These are phyloP conservation scores for Notocelia uddmanniana DNA, from an alignment of 2,888 invertebrate genomes.

Conservation along the genomic window DNA sequence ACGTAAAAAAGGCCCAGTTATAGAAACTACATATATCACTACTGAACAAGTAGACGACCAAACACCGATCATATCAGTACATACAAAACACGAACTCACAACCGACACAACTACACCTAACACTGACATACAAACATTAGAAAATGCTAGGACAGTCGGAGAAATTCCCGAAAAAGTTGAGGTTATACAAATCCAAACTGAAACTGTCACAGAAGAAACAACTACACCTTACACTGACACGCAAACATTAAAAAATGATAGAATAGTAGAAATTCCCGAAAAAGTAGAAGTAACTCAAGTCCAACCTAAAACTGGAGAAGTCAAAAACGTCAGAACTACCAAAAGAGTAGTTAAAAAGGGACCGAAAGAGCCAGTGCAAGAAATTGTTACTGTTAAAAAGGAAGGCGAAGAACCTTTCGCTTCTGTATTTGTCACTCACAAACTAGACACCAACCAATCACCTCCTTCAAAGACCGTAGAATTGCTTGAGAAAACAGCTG, in stretches of 20 bases:
- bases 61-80: no score
- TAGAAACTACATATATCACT: no score
- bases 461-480: constrained; percentile 60
- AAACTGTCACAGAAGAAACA: no score
- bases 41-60: no score
- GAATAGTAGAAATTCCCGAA: constrained; percentile 52
- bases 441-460: background rate
- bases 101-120: no score
- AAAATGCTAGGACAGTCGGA: no score
- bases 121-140: no score
- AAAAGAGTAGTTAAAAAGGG: constrained; percentile 48
- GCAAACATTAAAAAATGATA: constrained; percentile 52
- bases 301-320: constrained; percentile 51
- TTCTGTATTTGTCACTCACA: background rate
- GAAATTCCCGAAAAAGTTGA: background rate
- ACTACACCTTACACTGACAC: constrained; percentile 54
- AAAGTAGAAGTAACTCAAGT: constrained; percentile 51
- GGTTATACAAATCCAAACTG: background rate
- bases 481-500: constrained; percentile 53
- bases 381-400: constrained; percentile 57
- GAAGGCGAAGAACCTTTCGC: constrained; percentile 55
- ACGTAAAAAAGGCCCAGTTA: no score
- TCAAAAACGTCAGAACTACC: constrained; percentile 51
- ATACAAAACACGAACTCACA: no score
- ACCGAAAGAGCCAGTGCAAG: constrained; percentile 60